Base-by-base conservation (phyloP, 2,888 invertebrate genomes). In the Apocheima hispidaria region DNA sequence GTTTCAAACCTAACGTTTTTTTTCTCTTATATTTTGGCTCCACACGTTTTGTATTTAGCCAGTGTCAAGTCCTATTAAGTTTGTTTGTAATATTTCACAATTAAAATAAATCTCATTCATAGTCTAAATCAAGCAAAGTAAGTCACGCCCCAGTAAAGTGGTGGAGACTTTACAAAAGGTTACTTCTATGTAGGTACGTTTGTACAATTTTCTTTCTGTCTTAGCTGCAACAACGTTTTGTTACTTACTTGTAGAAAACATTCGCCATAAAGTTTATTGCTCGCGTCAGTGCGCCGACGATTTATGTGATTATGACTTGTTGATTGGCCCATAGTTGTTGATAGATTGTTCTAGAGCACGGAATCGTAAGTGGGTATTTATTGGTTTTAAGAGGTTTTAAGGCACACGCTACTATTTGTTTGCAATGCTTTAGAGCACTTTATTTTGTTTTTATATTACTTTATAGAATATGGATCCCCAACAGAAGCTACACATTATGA, bases 211-310 rank as follows among this genome's bases (percentile, higher is more conserved):
- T 2, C 18, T 35, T 60, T 53, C 59, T 60, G 48, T 12, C 10
- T 18, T 26, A 46, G 18, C 7, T 60, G 50, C 35, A 20, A 5
- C n/a, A 23, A 20, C 50, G 55, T 55, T 72, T 70, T 69, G 67
- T 68, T 63, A 64, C 66, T 72, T 70, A 72, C 71, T 69, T 67
- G 71, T 68, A 72, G 72, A 73, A 78, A 79, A 76, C 73, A 69
- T 68, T 67, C 51, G 69, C 71, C 62, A 69, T 72, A 73, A 75
- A 75, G 65, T 77, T 77, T 73, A 74, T 74, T 70, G 72, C 62
- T 52, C 61, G 68, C 68, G 69, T 70, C 73, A 60, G 65, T 65
- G 60, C 66, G 59, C 57, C 53, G 63, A 59, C 60, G 65, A 72
- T 73, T 73, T 76, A 74, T 72, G 71, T 56, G 71, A 68, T 71